A percentile compares a stretch with the other conserved stretches of the same genome.
These are phyloP conservation scores for Adelges cooleyi DNA, from an alignment of 1,140 invertebrate genomes.

Conservation along the genomic window DNA sequence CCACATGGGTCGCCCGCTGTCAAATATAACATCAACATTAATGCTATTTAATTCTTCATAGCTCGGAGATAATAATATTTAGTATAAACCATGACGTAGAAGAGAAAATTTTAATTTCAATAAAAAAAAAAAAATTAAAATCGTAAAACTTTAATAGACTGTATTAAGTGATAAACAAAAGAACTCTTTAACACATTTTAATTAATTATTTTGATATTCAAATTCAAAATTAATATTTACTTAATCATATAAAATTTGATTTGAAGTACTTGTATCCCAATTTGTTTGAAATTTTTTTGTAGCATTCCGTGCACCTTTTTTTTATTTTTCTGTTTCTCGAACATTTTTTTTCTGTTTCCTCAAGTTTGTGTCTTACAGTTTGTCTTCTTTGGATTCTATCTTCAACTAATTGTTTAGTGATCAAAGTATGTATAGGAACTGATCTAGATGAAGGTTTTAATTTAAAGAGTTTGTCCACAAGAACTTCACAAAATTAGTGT, in stretches of 20 bases:
- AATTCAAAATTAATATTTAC: not conserved
- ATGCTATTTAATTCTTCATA: not conserved
- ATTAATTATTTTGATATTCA: not conserved
- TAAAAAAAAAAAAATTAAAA: not conserved
- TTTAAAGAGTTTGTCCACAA: not conserved
- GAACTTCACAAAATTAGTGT: constrained; percentile 2
- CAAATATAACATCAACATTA: too few species aligned
- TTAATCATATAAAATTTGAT: not conserved
- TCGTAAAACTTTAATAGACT: not conserved
- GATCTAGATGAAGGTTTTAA: too few species aligned
- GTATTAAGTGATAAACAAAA: not conserved
- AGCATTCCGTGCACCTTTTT: not conserved
- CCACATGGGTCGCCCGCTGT: too few species aligned
- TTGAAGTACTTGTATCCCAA: not conserved
- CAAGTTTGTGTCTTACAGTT: not conserved
- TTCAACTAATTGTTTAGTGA: too few species aligned
- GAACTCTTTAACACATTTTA: not conserved
- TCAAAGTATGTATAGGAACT: too few species aligned
- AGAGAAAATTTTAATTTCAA: not conserved
- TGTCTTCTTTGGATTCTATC: not conserved
- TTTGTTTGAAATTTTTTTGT: not conserved
- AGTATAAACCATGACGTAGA: not conserved
- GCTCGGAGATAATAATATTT: not conserved
- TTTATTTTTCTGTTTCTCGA: not conserved
- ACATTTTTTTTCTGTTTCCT: not conserved